phyloP scores from a whole-genome alignment of 1,140 invertebrate species.

The Diuraphis noxia region DNA sequence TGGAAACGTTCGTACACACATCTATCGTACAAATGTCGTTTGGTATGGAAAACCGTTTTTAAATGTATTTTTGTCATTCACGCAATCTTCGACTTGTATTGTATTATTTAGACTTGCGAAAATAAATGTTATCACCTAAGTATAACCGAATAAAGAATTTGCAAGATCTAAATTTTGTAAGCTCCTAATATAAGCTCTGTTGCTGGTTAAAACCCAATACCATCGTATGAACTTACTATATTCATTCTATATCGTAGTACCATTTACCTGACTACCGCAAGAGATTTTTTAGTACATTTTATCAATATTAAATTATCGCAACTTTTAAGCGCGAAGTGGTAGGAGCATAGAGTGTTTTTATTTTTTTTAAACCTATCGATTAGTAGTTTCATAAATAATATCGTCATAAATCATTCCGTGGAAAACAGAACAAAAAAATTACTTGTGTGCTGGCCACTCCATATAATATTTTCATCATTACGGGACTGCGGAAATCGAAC shows the following conservation, averaged over 20 bases:
- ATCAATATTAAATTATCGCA: no score
- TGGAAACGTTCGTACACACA: no score
- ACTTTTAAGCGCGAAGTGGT: background rate
- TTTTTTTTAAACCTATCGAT: background rate
- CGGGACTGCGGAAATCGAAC: background rate
- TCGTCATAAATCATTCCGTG: background rate
- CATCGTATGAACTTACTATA: background rate
- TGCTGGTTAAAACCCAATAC: background rate
- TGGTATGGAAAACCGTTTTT: background rate
- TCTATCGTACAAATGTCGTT: background rate
- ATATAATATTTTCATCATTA: background rate
- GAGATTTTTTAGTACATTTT: background rate
- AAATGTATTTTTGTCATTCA: background rate
- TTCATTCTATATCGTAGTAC: background rate
- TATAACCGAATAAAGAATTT: no score
- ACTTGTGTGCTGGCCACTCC: background rate
- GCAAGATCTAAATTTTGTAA: no score
- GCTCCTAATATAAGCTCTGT: no score
- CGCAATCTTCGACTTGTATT: background rate
- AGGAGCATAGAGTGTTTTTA: background rate
- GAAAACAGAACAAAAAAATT: background rate
- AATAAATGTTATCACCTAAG: background rate
- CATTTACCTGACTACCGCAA: background rate
- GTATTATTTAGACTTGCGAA: background rate
- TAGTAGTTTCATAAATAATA: background rate